Base-by-base conservation (phyloP, 2,113 vertebrate genomes). In the Myrmecophaga tridactyla region DNA sequence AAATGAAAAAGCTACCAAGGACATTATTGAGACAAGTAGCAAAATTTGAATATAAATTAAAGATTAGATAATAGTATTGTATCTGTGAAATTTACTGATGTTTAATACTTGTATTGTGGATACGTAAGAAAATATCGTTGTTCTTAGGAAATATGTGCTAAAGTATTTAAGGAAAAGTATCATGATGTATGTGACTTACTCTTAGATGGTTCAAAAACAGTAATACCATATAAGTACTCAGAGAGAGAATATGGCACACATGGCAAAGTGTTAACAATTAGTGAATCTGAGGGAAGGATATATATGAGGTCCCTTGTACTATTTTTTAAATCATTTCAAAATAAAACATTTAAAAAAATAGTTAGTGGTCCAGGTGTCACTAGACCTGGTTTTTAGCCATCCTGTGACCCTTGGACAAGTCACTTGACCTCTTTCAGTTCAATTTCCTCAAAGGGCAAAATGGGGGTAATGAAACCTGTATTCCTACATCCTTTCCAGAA, bases 281-380 rank as follows among this genome's bases (percentile, higher is more conserved):
- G 21, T 76, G 17, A 51, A 75, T 75, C 31, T 89, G 46, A 86
- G 1, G 46, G 43, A 89, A 89, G 11, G 20, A 62, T 39, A 78
- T 29, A 85, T 46, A n/a, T 51, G 1, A 92, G 70, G 27, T 89
- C 56, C 53, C 62, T 82, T 72, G 53, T 63, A 84, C 31, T 78
- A 60, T 77, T 89, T 84, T 72, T 89, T 11, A 76, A 95, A 82
- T 73, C 75, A 95, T 58, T 76, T 82, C 20, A 83, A 87, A 87
- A 82, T 92, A 75, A 94, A 75, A 76, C 62, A 25, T 27, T 85
- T 72, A 1, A 51, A 58, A 73, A 90, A 81, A 81, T 89, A 83
- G 48, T 56, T 82, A 77, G 77, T 92, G 60, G 36, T 27, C 13
- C 51, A 77, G 31, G 72, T 78, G 78, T 86, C 39, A 85, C 46